Conservation (phyloP, 1,140 invertebrate species). For the Lepidurus apus region DNA sequence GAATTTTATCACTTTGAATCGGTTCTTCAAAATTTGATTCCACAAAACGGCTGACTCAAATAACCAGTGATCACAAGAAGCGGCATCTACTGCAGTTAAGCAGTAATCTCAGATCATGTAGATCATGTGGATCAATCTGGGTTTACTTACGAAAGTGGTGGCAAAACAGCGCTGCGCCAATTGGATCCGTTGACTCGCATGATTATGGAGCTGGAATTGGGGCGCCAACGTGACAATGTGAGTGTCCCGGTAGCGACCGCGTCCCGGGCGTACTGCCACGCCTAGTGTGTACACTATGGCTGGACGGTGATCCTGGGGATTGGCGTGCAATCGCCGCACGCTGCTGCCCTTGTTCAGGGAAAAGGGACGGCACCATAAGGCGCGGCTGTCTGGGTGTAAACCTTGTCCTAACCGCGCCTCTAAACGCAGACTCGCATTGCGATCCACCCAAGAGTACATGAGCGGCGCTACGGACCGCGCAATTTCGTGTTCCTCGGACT, state of each 20-base stretch:
- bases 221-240: constrained; percentile 89
- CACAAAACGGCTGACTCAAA: no score
- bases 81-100: no score
- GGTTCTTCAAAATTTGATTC: no score
- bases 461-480: constrained; percentile 88
- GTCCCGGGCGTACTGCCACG: constrained; percentile 77
- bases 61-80: no score
- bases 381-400: constrained; percentile 56
- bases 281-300: constrained; percentile 71
- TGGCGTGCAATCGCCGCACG: constrained; percentile 57
- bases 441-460: constrained; percentile 87
- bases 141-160: constrained; percentile 50
- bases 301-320: constrained; percentile 55
- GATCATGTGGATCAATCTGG: neutral
- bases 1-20: no score
- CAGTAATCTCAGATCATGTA: neutral
- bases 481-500: constrained; percentile 89
- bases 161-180: constrained; percentile 53
- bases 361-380: constrained; percentile 77
- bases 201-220: constrained; percentile 88
- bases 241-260: constrained; percentile 80
- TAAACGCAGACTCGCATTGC: constrained; percentile 64
- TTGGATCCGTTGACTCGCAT: constrained; percentile 28
- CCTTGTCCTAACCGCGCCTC: constrained; percentile 64
- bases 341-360: constrained; percentile 68